Evolutionary conservation across 2,888 invertebrate species (phyloP).

Genomic region (Orchestes rusci): DNA sequence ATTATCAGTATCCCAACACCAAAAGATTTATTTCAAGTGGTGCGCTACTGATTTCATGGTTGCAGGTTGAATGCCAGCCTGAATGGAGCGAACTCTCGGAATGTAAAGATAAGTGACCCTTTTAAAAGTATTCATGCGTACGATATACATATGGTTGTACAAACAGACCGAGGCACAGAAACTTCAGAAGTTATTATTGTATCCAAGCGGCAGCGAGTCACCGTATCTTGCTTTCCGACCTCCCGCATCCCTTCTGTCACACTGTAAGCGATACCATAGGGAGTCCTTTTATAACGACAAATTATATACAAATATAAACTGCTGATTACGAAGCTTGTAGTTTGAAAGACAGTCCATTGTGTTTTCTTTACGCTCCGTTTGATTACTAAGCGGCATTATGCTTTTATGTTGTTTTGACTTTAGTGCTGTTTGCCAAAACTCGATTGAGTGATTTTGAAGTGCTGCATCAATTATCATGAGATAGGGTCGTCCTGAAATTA

Average conservation of each 20-base stretch:
- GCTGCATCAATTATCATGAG: no score
- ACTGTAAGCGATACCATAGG: constrained; percentile 42
- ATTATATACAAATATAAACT: constrained; percentile 48
- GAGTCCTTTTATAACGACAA: constrained; percentile 45
- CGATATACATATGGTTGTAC: constrained; percentile 42
- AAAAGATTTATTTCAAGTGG: background rate
- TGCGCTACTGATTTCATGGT: constrained; percentile 1
- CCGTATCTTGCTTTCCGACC: constrained; percentile 3
- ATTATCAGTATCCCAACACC: no score
- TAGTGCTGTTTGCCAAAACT: no score
- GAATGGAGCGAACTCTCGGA: constrained; percentile 33
- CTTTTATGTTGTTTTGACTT: no score
- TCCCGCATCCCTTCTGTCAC: constrained; percentile 36
- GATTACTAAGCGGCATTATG: no score
- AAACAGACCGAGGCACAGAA: constrained; percentile 32
- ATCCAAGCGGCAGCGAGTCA: constrained; percentile 8
- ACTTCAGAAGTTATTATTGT: constrained; percentile 20
- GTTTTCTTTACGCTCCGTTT: constrained; percentile 15
- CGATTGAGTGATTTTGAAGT: no score
- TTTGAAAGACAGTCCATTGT: constrained; percentile 22
- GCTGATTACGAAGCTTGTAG: constrained; percentile 39
- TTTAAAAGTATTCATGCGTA: constrained; percentile 44
- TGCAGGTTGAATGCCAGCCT: constrained; percentile 17
- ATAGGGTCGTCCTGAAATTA: no score
- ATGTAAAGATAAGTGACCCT: constrained; percentile 40